Evolutionary conservation across 2,113 vertebrate genomes (phyloP).

Genomic region (Gnathonemus echidnorhynchus): DNA sequence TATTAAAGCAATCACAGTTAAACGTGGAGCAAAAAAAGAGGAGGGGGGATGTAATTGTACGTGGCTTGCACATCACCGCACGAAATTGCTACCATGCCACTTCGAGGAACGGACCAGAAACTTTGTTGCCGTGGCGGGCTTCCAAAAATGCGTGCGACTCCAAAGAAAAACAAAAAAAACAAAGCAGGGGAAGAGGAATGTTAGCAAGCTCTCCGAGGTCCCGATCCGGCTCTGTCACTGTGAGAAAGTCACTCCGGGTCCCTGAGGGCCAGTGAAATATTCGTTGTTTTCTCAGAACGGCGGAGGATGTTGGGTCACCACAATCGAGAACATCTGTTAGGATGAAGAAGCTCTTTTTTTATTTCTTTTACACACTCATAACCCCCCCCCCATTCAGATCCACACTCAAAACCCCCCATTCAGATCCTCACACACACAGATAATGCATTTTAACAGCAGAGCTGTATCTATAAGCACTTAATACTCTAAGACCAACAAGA

Average conservation of each 20-base stretch:
- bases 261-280: constrained; percentile 31
- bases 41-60: not conserved
- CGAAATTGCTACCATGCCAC: constrained; percentile 10
- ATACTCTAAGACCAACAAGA: not conserved
- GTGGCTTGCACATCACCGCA: not conserved
- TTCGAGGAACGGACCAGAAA: not conserved
- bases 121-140: constrained; percentile 6
- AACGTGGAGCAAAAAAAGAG: not conserved
- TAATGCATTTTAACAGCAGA: not conserved
- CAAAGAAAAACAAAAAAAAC: constrained; percentile 14
- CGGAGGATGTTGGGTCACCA: constrained; percentile 40
- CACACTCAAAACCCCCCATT: constrained; percentile 14
- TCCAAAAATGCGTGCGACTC: constrained; percentile 17
- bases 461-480: not conserved
- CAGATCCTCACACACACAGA: not conserved
- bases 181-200: constrained; percentile 24
- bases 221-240: constrained; percentile 23
- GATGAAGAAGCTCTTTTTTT: constrained; percentile 21
- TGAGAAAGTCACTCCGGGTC: constrained; percentile 33
- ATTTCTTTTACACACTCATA: constrained; percentile 1
- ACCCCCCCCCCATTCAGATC: not conserved
- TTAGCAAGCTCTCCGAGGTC: constrained; percentile 21
- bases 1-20: constrained; percentile 16
- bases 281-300: constrained; percentile 31
- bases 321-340: constrained; percentile 46